Evolutionary conservation across 2,888 invertebrate species (phyloP), one percentile per base, ranked within the genome.

Genomic region (Gastrophysa polygoni): DNA sequence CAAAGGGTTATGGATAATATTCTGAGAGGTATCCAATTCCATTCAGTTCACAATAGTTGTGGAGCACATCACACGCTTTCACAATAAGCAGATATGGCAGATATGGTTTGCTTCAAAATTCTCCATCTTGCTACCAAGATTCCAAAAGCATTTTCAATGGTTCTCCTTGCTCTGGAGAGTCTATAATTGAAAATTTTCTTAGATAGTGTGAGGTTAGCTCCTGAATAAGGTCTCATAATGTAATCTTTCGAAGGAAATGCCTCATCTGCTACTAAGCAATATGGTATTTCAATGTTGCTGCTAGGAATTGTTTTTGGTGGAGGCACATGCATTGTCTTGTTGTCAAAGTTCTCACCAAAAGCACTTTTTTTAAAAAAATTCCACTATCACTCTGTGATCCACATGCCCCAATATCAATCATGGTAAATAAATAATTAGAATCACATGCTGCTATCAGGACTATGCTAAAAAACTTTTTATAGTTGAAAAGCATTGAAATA

Each of bases 301-400:
- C 51, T 52, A 49, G 18, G 50, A 43, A 56, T 44, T 24, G 61
- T 60, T 14, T 64, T 24, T 17, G 50, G 28, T 5, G 38, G 29
- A 60, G 64, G 58, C 11, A 51, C 57, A 21, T 66, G 68, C 44
- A 68, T 60, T 18, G 56, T 68, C 52, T 52, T 52, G 17, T 59
- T 61, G 28, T 57, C 48, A 44, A 69, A 47, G 29, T 14, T 34
- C 63, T 61, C 68, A 49, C 70, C 73, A 48, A 75, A 50, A 17
- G 59, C 64, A 18, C 71, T 71, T 49, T 59, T 48, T 21, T 50
- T 54, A 61, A 75, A 74, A 48, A 76, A n/a, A n/a, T 71, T 20
- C 72, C 72, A 28, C 71, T 71, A 63, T 76, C 75, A 56, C 73
- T 73, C 46, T 71, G 71, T 61, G 66, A 73, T 6, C 75, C 74